Evolutionary conservation across 2,888 invertebrate species (phyloP).

Genomic region (Entomobrya proxima): DNA sequence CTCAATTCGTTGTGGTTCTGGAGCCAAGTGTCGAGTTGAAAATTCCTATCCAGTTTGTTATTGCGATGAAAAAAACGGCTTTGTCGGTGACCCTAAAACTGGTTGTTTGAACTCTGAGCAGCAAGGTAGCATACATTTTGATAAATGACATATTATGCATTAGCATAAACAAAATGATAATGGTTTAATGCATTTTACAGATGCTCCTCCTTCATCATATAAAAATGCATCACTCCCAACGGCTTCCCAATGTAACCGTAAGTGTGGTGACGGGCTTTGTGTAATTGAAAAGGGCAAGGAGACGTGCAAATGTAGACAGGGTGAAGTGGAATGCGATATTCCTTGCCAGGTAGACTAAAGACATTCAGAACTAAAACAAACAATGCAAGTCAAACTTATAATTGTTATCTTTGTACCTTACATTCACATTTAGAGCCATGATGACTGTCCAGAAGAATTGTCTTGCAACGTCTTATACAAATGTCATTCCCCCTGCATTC

Average conservation of each 20-base stretch:
- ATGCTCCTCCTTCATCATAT: slow-evolving; percentile 8
- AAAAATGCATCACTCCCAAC: not conserved
- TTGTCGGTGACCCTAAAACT: slow-evolving; percentile 66
- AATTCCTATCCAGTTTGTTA: slow-evolving; percentile 67
- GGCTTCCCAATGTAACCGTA: slow-evolving; percentile 10
- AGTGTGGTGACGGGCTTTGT: slow-evolving; percentile 56
- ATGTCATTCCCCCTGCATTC: slow-evolving; percentile 73
- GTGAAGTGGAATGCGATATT: slow-evolving; percentile 50
- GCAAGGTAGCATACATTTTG: slow-evolving; percentile 54
- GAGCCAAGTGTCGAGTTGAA: slow-evolving; percentile 63
- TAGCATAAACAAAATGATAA: not conserved
- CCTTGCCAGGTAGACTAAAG: too few species aligned
- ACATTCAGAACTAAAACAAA: too few species aligned
- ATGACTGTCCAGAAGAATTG: slow-evolving; percentile 71
- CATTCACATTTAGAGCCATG: too few species aligned
- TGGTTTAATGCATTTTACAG: not conserved
- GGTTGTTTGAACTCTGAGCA: slow-evolving; percentile 67
- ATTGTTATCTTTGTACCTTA: too few species aligned
- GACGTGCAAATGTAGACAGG: slow-evolving; percentile 45
- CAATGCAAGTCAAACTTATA: too few species aligned
- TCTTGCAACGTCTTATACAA: slow-evolving; percentile 70
- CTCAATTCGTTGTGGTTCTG: slow-evolving; percentile 69
- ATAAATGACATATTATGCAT: not conserved
- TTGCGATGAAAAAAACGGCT: slow-evolving; percentile 67
- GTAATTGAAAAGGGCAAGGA: slow-evolving; percentile 41